These are phyloP conservation scores for Deroptyus accipitrinus DNA, from an alignment of 2,113 vertebrate species.

Conservation along the genomic window DNA sequence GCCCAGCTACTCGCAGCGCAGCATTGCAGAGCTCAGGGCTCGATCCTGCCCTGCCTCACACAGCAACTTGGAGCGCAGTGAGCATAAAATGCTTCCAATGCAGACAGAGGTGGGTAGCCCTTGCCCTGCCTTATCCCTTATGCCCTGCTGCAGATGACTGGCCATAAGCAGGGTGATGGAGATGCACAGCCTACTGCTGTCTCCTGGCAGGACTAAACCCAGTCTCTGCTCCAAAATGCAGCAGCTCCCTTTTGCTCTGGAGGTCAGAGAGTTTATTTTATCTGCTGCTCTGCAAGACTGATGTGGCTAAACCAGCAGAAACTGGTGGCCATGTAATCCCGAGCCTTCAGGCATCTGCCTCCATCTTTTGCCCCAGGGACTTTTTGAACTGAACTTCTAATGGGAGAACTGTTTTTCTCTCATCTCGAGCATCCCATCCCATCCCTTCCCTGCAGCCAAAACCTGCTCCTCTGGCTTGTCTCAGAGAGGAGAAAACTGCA, in stretches of 20 bases:
- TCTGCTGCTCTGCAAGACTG: not conserved
- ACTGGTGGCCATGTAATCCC: not conserved
- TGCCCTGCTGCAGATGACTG: not conserved
- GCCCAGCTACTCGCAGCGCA: not conserved
- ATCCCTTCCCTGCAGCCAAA: not conserved
- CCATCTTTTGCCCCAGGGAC: not conserved
- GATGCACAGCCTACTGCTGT: not conserved
- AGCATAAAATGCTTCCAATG: not conserved
- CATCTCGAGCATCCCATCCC: not conserved
- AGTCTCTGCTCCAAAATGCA: not conserved
- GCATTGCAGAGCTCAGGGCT: not conserved
- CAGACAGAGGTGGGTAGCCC: not conserved
- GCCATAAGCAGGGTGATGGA: not conserved
- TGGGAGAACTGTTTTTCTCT: not conserved
- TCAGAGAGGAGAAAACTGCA: not conserved
- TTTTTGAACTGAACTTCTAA: not conserved
- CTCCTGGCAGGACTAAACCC: not conserved
- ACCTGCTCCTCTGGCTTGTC: not conserved
- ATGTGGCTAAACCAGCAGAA: not conserved
- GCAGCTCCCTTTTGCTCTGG: not conserved
- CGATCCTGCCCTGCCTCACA: not conserved
- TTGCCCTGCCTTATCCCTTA: not conserved
- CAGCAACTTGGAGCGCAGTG: fast-evolving
- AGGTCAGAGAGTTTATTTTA: not conserved
- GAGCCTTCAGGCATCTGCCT: not conserved